Evolutionary conservation across 2,797 vertebrate species (phyloP), one percentile per base, ranked within the genome.

Genomic region (Garrulus glandarius): DNA sequence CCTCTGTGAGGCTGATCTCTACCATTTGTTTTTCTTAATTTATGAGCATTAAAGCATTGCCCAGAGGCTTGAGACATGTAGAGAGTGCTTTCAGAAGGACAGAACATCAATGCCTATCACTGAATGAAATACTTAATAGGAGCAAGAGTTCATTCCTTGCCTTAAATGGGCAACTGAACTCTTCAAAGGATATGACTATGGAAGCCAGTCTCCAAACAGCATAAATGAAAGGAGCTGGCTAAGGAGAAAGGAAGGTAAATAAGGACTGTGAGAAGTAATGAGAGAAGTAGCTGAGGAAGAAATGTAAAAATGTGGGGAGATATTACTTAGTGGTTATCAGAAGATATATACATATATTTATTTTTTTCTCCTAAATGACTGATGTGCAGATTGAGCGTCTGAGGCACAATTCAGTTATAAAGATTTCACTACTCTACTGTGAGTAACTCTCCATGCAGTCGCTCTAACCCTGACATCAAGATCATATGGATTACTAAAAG

Each of bases 11-110:
- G 85, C 69, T 17, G 52, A 94, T 93, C 85, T 78, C 85, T 95
- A 63, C 77, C 85, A 77, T 52, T 94, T 96, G 92, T 95, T 96
- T 92, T 96, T 95, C 84, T 96, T 95, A 95, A 95, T 94, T 96
- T 95, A 91, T 72, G 36, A 93, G 92, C 80, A 95, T 95, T 92
- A 90, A 96, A 93, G 69, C 52, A 53, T 82, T 94, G 91, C 93
- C 92, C 60, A 89, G 80, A 94, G 93, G 87, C 80, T 74, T 81
- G 43, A 89, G 63, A 88, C n/a, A 24, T 29, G 76, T 37, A 79
- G 36, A 49, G 53, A 39, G 52, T 23, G 46, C 55, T 93, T 86
- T 94, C 84, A 90, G 84, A 87, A 83, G 61, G 59, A 84, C 72
- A 78, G 82, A 92, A 95, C 56, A 76, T 91, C 90, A 95, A 64